Percentiles rank a stretch among this genome's conserved stretches.
phyloP scores from a whole-genome alignment of 2,797 vertebrate genomes.

The Miichthys miiuy region DNA sequence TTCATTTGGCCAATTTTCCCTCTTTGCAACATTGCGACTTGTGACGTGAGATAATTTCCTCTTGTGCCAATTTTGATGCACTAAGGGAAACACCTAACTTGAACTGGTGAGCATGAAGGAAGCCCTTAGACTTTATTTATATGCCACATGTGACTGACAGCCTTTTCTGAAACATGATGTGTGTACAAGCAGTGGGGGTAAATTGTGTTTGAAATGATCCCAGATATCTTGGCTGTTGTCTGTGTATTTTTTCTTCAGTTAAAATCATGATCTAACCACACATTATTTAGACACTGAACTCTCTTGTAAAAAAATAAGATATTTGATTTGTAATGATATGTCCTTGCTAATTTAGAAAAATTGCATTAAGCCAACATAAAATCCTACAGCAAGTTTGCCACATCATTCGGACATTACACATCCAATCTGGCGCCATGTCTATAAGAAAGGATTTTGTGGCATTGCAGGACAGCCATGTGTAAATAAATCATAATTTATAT shows the following conservation, averaged over 20 bases:
- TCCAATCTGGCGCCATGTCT: neutral
- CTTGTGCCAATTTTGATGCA: neutral
- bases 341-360: neutral
- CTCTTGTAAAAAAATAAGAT: neutral
- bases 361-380: neutral
- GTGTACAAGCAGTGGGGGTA: too few relatives aligned
- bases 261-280: neutral
- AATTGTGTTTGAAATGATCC: too few relatives aligned
- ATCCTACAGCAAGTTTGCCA: neutral
- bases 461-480: neutral
- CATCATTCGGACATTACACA: neutral
- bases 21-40: neutral
- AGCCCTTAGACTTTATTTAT: too few relatives aligned
- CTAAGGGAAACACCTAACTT: neutral
- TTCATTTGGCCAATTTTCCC: neutral
- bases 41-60: neutral
- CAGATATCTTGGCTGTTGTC: neutral
- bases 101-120: neutral
- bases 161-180: neutral
- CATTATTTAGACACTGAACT: neutral
- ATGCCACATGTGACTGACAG: neutral
- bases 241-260: too few relatives aligned
- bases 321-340: neutral
- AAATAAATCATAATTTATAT: neutral
- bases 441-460: neutral